Evolutionary conservation across 2,888 invertebrate genomes (phyloP).

Genomic region (Bellardia pandia): DNA sequence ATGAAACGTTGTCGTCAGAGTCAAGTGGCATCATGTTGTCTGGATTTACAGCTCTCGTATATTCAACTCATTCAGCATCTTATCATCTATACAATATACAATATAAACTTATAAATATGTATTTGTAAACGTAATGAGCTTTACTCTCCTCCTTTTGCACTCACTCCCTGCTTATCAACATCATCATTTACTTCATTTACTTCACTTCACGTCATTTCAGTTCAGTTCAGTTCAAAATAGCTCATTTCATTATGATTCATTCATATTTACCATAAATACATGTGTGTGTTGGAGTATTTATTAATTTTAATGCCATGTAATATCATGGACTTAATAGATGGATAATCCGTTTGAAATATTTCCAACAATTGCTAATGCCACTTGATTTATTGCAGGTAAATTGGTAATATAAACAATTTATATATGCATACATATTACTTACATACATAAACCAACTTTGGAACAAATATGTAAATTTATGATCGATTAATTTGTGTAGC

Average conservation of each 20-base stretch:
- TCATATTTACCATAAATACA: not conserved
- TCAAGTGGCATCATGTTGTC: conserved; percentile 48
- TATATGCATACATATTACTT: not conserved
- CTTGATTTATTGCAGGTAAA: conserved; percentile 62
- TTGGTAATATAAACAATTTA: conserved; percentile 33
- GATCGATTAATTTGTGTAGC: conserved; percentile 32
- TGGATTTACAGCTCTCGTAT: conserved; percentile 5
- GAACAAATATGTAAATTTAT: conserved; percentile 26
- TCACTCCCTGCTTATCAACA: no score
- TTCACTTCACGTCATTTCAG: not conserved
- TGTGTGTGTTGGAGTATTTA: conserved; percentile 7
- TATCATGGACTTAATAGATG: conserved; percentile 44
- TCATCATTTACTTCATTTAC: no score
- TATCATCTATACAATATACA: not conserved
- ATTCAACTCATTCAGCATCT: not conserved
- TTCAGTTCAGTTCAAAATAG: not conserved
- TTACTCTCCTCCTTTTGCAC: not conserved
- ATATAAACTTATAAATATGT: conserved; percentile 19
- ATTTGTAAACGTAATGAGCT: conserved; percentile 20
- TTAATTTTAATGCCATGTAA: conserved; percentile 63
- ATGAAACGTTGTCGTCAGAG: conserved; percentile 9
- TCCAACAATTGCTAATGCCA: conserved; percentile 65
- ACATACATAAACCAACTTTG: not conserved
- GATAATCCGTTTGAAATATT: conserved; percentile 61
- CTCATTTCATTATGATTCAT: conserved; percentile 25